Evolutionary conservation across 2,888 invertebrate species (phyloP), one percentile per base, ranked within the genome.

Genomic region (Alitta virens): DNA sequence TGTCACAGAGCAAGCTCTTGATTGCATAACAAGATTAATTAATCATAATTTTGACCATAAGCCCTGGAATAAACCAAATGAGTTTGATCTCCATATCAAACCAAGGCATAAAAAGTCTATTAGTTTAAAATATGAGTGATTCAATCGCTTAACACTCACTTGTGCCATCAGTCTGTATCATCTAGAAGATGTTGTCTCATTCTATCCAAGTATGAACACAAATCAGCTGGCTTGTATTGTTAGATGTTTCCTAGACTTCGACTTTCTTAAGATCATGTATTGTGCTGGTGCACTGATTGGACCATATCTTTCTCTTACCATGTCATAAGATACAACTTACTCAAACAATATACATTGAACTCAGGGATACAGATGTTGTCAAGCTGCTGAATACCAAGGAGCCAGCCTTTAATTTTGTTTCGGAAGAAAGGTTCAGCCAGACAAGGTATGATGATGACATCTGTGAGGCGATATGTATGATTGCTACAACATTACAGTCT

Each of bases 161-260:
- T 60, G 53, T 60, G 60, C 53, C 12, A 25, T 53, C 21, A n/a
- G 18, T 38, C 25, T 60, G 14, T 60, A 53, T 21, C 53, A 60
- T 38, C 24, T 38, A 14, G 53, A 60, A 21, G 60, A 60, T 23
- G 23, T 60, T 16, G 18, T 53, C 3, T 27, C 52, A 2, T 60
- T 53, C 25, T 54, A 18, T 25, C 53, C 53, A 54, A 60, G 1
- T 56, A 46, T 49, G 61, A 61, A 14, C 54, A 61, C 27, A 55
- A 61, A 61, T 49, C 55, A 61, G 49, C 40, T 61, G 21, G 43
- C 49, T n/a, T 61, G 61, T 49, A 56, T 56, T 21, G 49, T 61
- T 21, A 26, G 56, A 46, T 56, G 55, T 33, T 61, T 61, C 38
- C 23, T 49, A 26, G 54, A 61, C 18, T 46, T 61, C 18, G 61